phyloP scores from a whole-genome alignment of 1,140 invertebrate species.

The Drosophila sp. region DNA sequence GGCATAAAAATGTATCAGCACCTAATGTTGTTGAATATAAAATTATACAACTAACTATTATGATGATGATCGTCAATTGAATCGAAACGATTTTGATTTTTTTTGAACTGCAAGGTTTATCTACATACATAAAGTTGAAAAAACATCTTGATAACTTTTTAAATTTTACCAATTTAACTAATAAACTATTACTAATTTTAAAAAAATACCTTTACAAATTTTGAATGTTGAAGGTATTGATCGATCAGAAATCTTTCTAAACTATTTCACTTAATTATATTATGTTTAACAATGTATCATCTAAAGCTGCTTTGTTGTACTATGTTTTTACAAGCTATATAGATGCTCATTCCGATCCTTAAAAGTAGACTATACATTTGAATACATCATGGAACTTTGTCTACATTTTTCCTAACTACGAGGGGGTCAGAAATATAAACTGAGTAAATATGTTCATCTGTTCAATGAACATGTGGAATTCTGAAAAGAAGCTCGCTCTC shows the following conservation, averaged over 20 bases:
- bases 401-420: not conserved
- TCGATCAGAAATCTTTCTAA: not conserved
- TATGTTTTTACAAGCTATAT: too few species aligned
- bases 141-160: conserved; percentile 29
- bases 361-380: conserved; percentile 6
- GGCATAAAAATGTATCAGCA: conserved; percentile 1
- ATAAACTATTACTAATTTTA: too few species aligned
- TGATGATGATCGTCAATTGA: conserved; percentile 17
- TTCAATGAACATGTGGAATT: not conserved
- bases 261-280: too few species aligned
- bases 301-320: too few species aligned
- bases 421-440: not conserved
- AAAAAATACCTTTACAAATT: too few species aligned
- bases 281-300: too few species aligned
- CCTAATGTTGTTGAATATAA: not conserved
- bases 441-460: not conserved
- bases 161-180: not conserved
- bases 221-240: not conserved
- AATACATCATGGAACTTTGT: not conserved
- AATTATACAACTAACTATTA: conserved; percentile 2
- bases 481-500: not conserved
- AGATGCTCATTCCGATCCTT: not conserved
- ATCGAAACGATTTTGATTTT: not conserved
- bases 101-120: conserved; percentile 7
- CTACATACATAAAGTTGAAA: conserved; percentile 6